These are phyloP conservation scores for Callimorpha dominula DNA, from an alignment of 2,888 invertebrate species.

Conservation along the genomic window DNA sequence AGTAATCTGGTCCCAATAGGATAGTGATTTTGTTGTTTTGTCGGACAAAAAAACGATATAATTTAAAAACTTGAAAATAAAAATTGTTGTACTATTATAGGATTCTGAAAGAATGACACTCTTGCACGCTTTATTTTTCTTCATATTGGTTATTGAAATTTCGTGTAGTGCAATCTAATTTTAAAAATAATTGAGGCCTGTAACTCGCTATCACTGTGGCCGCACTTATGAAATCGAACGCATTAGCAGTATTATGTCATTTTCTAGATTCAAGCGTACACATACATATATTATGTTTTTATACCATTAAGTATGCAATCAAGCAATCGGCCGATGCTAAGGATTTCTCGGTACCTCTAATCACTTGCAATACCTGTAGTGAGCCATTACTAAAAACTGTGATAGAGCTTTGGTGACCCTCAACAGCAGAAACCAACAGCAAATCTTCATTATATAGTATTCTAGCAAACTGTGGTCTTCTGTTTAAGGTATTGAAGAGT, in stretches of 20 bases:
- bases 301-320: neutral
- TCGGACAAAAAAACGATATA: too few relatives aligned
- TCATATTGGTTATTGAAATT: neutral
- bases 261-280: neutral
- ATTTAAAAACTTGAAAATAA: too few relatives aligned
- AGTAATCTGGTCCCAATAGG: neutral
- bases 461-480: too few relatives aligned
- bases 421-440: too few relatives aligned
- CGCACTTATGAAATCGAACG: slow-evolving; percentile 23
- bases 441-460: too few relatives aligned
- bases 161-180: neutral
- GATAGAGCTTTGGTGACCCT: too few relatives aligned
- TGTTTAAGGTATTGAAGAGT: too few relatives aligned
- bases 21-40: too few relatives aligned
- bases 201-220: slow-evolving; percentile 21
- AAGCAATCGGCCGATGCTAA: neutral
- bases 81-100: too few relatives aligned
- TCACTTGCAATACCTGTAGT: neutral
- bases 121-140: too few relatives aligned
- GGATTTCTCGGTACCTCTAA: neutral
- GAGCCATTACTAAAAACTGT: too few relatives aligned
- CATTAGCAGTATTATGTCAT: slow-evolving; percentile 24
- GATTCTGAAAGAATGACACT: too few relatives aligned
- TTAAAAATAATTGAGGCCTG: neutral
- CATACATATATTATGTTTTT: neutral